A percentile compares a stretch with the other conserved stretches of the same genome.
These are phyloP conservation scores for Aphelenchoides besseyi DNA, from an alignment of 1,140 invertebrate genomes.

Conservation along the genomic window DNA sequence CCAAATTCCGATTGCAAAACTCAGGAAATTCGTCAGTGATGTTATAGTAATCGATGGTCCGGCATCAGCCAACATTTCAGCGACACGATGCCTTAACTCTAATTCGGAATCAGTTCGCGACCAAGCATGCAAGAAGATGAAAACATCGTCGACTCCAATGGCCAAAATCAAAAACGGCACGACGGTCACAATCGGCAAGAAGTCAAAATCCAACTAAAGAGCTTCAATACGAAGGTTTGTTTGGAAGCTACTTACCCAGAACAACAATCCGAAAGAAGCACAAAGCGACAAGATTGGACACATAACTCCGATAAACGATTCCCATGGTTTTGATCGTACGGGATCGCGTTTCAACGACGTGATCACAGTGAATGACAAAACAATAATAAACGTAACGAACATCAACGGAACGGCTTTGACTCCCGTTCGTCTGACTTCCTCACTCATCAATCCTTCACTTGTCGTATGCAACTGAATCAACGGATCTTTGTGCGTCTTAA, in stretches of 20 bases:
- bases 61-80: conserved; percentile 82
- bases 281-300: conserved; percentile 56
- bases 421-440: conserved; percentile 59
- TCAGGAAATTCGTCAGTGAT: conserved; percentile 91
- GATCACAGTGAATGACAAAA: conserved; percentile 54
- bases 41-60: conserved; percentile 96
- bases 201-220: conserved; percentile 56
- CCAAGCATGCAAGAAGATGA: conserved; percentile 61
- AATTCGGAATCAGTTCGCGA: conserved; percentile 40
- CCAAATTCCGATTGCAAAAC: conserved; percentile 89
- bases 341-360: conserved; percentile 59
- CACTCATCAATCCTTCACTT: conserved; percentile 58
- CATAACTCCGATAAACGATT: conserved; percentile 55
- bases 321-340: conserved; percentile 58
- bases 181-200: conserved; percentile 58
- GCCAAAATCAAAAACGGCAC: conserved; percentile 60
- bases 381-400: conserved; percentile 47
- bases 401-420: conserved; percentile 56
- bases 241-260: conserved; percentile 48
- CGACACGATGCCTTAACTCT: conserved; percentile 69
- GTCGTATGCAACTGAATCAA: conserved; percentile 55
- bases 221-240: neutral
- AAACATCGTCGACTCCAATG: conserved; percentile 63
- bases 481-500: conserved; percentile 45
- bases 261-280: conserved; percentile 56